Evolutionary conservation across 2,797 vertebrate species (phyloP), one percentile per base, ranked within the genome.

Genomic region (Anniella stebbinsi): DNA sequence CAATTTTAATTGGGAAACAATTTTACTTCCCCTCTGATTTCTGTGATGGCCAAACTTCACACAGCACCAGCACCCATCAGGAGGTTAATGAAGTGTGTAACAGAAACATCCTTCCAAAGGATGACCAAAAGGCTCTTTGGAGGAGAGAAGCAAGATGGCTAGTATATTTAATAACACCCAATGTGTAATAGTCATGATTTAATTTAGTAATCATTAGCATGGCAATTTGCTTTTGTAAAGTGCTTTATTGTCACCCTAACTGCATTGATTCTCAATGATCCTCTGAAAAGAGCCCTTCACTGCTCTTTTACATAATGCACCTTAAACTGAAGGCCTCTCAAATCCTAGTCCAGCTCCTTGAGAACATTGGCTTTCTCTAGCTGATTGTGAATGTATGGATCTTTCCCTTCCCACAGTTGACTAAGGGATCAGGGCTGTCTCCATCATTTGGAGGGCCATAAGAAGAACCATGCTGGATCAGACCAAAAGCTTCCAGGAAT

Each of bases 41-140:
- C 36, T 87, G 63, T 38, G 45, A 70, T 80, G 86, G 76, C 78
- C 76, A 87, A 80, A 87, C 23, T 67, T 87, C 63, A 80, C 63
- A 80, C 76, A 54, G 45, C 76, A 67, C 21, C 15, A 69, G n/a
- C 54, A 51, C 45, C 45, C 86, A 87, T 80, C 76, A 70, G 76
- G 86, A 87, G 51, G 86, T 69, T 87, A 80, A 87, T 80, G 76
- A 77, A 76, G 72, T 63, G 48, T 69, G n/a, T 36, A 80, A 51
- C 76, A 80, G 66, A 87, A 87, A 80, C 67, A 70, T 36, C 45
- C 45, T 80, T 87, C 36, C 63, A 87, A 80, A 28, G 48, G 66
- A 87, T 51, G 45, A 80, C 45, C 45, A 80, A 48, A 38, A 66
- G 77, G 73, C 5, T 87, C 30, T 87, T 66, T 87, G 73, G 51